Evolutionary conservation across 2,888 invertebrate species (phyloP), one percentile per base, ranked within the genome.

Genomic region (Elegia similella): DNA sequence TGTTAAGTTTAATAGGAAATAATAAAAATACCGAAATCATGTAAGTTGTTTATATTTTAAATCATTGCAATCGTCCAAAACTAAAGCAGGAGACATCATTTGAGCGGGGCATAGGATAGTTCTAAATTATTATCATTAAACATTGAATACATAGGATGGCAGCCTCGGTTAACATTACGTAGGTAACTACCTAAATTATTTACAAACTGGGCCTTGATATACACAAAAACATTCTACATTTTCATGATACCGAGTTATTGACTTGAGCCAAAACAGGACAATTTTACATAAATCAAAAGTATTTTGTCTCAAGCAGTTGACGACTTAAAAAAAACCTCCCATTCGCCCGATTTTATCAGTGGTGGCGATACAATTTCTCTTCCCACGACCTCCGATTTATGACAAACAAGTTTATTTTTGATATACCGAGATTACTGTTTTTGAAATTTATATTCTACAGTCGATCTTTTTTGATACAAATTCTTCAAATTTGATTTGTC

Each of bases 121-220:
- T 43, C 29, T 53, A 30, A 17, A 46, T 13, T 15, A 55, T 30
- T 10, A 32, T 50, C 46, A 44, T 50, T 47, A 55, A 44, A 54
- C 55, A 58, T 50, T 34, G 17, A 55, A 17, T 55, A 46, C 29
- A 48, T 42, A 47, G 29, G 42, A 47, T 55, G 55, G 55, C 55
- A 55, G 55, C 55, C 47, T 55, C 47, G 47, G 55, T 55, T 55
- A 55, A 55, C 55, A 55, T 47, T 55, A 47, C 43, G 30, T 16
- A 55, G 54, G 44, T 48, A 38, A 48, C n/a, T n/a, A n/a, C n/a
- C n/a, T n/a, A n/a, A n/a, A 13, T 48, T 48, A 42, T 15, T 44
- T 44, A 53, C 42, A 43, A 44, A 50, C 32, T 48, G 30, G 30
- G 32, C 48, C 15, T 30, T 48, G 48, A 32, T 32, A 48, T 48